Evolutionary conservation across 2,888 invertebrate species (phyloP), one percentile per base, ranked within the genome.

Genomic region (Scrobipalpa atriplicella): DNA sequence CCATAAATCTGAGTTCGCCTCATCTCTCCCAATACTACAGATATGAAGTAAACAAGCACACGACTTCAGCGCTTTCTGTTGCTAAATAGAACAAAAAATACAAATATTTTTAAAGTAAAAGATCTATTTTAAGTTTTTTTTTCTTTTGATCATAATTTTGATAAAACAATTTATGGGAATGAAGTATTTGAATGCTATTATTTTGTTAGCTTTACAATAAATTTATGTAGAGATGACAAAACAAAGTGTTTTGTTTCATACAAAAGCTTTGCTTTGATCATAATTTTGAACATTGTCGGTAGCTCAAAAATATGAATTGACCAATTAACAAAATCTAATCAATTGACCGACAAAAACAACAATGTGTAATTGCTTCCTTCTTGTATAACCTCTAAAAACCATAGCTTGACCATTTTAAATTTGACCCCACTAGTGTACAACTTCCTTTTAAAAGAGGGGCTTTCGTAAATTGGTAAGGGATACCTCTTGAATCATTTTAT

Each of bases 1-100:
- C 85, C 90, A 91, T 92, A 92, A 92, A 92, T 92, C 91, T 90
- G 89, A 87, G 87, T 91, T 91, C 89, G 87, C 86, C 81, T 88
- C 90, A 89, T 89, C 89, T 88, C 84, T 82, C 78, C 81, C 88
- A 90, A 91, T 90, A 90, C 85, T 79, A 78, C 58, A 84, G 87
- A 87, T 89, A 89, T 84, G 83, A 81, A 84, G 88, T 86, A 87
- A 88, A 87, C 84, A 85, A 58, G 58, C n/a, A 58, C 54, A 56
- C 54, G 58, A 58, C 58, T 58, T n/a, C 11, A 58, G 58, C 58
- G 29, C n/a, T 58, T 38, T 38, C 38, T 56, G n/a, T 58, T 10
- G 18, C 16, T 51, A 16, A 51, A n/a, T 54, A 21, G 21, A 5
- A 18, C n/a, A 3, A 47, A n/a, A 47, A n/a, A 16, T n/a, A 1